These are phyloP conservation scores for Marronus borbonicus DNA, from an alignment of 2,888 invertebrate genomes.

Conservation along the genomic window DNA sequence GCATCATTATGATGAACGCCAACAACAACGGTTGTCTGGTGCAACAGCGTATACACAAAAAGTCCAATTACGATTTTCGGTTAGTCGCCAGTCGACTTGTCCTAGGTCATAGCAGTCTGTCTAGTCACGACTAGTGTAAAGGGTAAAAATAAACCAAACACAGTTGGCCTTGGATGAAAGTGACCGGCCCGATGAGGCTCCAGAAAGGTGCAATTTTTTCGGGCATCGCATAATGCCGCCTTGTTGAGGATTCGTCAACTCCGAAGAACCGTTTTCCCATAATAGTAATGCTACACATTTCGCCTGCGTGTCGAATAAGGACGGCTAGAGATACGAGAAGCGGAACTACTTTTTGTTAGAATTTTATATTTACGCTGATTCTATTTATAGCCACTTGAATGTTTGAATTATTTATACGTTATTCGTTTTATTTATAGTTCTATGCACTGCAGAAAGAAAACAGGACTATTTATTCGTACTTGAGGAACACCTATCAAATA, in stretches of 20 bases:
- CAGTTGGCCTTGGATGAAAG: constrained; percentile 66
- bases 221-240: constrained; percentile 15
- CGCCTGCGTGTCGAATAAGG: background rate
- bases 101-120: constrained; percentile 66
- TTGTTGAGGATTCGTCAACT: constrained; percentile 32
- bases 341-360: constrained; percentile 28
- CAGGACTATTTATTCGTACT: background rate
- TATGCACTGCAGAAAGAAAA: background rate
- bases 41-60: constrained; percentile 48
- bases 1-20: constrained; percentile 27
- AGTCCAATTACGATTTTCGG: constrained; percentile 42
- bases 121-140: constrained; percentile 62
- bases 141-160: constrained; percentile 67
- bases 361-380: constrained; percentile 19
- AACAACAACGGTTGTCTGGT: constrained; percentile 29
- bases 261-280: constrained; percentile 36
- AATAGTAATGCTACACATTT: constrained; percentile 5
- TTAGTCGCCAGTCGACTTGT: constrained; percentile 56
- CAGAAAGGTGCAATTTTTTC: constrained; percentile 60
- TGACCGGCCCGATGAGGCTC: constrained; percentile 65
- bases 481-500: too few species aligned
- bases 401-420: constrained; percentile 14
- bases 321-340: constrained; percentile 1
- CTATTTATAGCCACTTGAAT: constrained; percentile 26
- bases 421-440: constrained; percentile 27